Percentiles rank a stretch among this genome's conserved stretches.
These are phyloP conservation scores for Drosophila navojoa DNA, from an alignment of 1,140 invertebrate species.

Conservation along the genomic window DNA sequence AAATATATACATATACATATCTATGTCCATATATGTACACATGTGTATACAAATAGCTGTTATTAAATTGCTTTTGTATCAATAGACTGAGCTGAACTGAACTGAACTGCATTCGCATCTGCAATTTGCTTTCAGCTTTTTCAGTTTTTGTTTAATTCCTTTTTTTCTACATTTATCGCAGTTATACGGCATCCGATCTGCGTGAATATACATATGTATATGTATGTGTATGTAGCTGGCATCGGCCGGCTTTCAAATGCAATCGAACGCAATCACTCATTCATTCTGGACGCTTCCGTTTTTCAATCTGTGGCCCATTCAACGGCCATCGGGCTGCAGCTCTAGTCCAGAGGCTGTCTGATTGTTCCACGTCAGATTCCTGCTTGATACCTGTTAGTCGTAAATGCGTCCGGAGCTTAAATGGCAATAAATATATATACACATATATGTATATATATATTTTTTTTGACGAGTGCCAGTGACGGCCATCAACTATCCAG, in stretches of 20 bases:
- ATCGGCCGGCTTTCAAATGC: constrained; percentile 67
- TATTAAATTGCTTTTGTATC: background rate
- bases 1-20: background rate
- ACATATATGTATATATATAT: no score
- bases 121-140: background rate
- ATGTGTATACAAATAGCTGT: background rate
- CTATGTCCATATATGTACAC: background rate
- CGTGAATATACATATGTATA: constrained; percentile 13
- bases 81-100: no score
- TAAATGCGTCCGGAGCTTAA: constrained; percentile 76
- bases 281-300: constrained; percentile 28
- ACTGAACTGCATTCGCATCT: no score
- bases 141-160: background rate
- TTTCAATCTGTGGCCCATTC: constrained; percentile 10
- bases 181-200: constrained; percentile 9
- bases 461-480: constrained; percentile 72
- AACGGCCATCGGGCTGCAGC: constrained; percentile 10
- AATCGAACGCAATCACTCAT: constrained; percentile 71
- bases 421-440: constrained; percentile 56
- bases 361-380: background rate
- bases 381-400: constrained; percentile 51
- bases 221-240: constrained; percentile 32
- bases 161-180: background rate
- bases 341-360: constrained; percentile 19
- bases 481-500: constrained; percentile 61